A percentile compares a stretch with the other conserved stretches of the same genome.
These are phyloP conservation scores for Sebastes ruberrimus DNA, from an alignment of 2,797 vertebrate species.

Conservation along the genomic window DNA sequence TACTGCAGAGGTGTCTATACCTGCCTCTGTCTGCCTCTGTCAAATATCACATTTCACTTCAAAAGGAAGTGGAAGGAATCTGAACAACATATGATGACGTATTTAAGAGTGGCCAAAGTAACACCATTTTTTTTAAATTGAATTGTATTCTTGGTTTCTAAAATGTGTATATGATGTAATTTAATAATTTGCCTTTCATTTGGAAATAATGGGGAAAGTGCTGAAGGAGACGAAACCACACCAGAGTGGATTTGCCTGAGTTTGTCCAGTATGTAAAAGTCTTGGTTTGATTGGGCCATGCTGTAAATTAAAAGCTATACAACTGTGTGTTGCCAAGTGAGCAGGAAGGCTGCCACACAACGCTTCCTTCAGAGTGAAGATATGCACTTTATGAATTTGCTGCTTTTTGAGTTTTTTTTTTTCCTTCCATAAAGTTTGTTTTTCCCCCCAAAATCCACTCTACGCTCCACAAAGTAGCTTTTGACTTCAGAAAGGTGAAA, in stretches of 20 bases:
- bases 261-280: background rate
- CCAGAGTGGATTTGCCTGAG: background rate
- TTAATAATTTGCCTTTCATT: slow-evolving; percentile 3
- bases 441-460: background rate
- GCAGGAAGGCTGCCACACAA: slow-evolving; percentile 19
- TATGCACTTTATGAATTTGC: slow-evolving; percentile 43
- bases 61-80: background rate
- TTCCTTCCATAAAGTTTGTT: background rate
- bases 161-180: slow-evolving; percentile 7
- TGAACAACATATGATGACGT: background rate
- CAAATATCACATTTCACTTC: background rate
- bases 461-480: background rate
- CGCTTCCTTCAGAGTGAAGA: slow-evolving; percentile 31
- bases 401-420: slow-evolving; percentile 1
- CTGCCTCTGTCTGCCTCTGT: background rate
- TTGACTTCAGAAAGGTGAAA: slow-evolving; percentile 10
- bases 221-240: background rate
- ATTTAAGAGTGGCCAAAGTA: background rate
- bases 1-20: background rate
- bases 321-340: slow-evolving; percentile 41
- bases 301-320: slow-evolving; percentile 8
- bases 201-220: background rate
- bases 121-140: background rate
- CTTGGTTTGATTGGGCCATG: background rate
- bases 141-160: background rate